Evolutionary conservation across 2,888 invertebrate genomes (phyloP), one percentile per base, ranked within the genome.

Genomic region (Drosophila testacea): DNA sequence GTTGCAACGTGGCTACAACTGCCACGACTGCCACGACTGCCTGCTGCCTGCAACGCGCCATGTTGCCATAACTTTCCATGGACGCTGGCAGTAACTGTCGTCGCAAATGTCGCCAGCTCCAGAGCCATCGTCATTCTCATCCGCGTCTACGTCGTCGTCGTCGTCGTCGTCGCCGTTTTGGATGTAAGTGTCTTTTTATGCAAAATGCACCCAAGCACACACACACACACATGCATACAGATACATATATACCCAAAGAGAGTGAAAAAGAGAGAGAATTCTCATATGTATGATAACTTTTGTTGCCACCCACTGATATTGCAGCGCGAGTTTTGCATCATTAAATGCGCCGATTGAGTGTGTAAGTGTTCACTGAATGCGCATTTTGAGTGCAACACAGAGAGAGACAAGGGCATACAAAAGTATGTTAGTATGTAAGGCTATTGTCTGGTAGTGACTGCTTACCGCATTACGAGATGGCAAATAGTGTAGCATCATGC

Each of bases 401-500:
- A 41, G 16, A 41, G 30, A 28, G n/a, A 32, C 32, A n/a, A 67
- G 9, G 46, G 30, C 4, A 61, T 56, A 52, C 42, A 46, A 57
- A 67, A 79, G 64, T 68, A 46, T 39, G 39, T 28, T 1, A 13
- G n/a, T 5, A 9, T 27, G 44, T 28, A 44, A 16, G 27, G 59
- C 47, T 44, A 62, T 73, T 69, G 57, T 68, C 54, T 60, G 50
- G 50, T 9, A 6, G 55, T 0, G 50, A 34, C 3, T 39, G 41
- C 92, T 91, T 90, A 93, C 93, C 88, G 93, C 88, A 65, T 88
- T 85, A 61, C 87, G 84, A 4, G 93, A 94, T 4, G 96, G 96
- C 64, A 96, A 91, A 90, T 94, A 94, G 88, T 94, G 94, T 73
- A 95, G 91, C 51, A 94, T 91, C n/a, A 94, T 72, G 42, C 96